phyloP scores from a whole-genome alignment of 2,797 vertebrate genomes.

The Apogon hyalosoma region DNA sequence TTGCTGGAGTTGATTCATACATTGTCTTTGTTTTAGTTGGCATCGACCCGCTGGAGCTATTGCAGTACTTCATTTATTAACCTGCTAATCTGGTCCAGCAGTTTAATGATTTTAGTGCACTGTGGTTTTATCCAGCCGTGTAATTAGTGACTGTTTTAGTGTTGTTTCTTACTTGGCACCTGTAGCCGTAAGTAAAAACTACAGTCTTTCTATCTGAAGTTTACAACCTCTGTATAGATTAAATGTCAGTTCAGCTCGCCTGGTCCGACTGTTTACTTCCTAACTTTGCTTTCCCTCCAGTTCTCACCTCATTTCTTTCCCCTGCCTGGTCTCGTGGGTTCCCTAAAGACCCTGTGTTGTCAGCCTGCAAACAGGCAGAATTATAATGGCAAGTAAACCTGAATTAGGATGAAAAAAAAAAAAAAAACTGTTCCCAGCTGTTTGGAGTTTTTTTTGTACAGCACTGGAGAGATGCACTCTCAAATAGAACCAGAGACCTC shows the following conservation, averaged over 20 bases:
- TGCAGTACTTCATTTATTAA: conserved; percentile 6
- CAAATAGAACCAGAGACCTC: conserved; percentile 17
- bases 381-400: conserved; percentile 1
- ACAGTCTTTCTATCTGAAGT: conserved; percentile 32
- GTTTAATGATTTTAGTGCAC: not conserved
- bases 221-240: conserved; percentile 57
- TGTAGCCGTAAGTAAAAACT: conserved; percentile 44
- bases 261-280: conserved; percentile 28
- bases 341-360: conserved; percentile 20
- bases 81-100: not conserved
- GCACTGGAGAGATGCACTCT: conserved; percentile 1
- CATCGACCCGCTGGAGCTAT: conserved; percentile 15
- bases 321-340: not conserved
- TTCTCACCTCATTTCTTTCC: conserved; percentile 19
- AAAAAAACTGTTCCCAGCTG: conserved; percentile 22
- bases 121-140: not conserved
- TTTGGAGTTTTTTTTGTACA: conserved; percentile 20
- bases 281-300: conserved; percentile 5
- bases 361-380: conserved; percentile 21
- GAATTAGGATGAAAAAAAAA: not conserved
- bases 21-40: conserved; percentile 24
- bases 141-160: conserved; percentile 5
- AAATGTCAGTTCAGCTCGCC: conserved; percentile 46
- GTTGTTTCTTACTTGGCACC: conserved; percentile 23
- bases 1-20: conserved; percentile 22